Evolutionary conservation across 2,888 invertebrate species (phyloP).

Genomic region (Tryphoninae sp.): DNA sequence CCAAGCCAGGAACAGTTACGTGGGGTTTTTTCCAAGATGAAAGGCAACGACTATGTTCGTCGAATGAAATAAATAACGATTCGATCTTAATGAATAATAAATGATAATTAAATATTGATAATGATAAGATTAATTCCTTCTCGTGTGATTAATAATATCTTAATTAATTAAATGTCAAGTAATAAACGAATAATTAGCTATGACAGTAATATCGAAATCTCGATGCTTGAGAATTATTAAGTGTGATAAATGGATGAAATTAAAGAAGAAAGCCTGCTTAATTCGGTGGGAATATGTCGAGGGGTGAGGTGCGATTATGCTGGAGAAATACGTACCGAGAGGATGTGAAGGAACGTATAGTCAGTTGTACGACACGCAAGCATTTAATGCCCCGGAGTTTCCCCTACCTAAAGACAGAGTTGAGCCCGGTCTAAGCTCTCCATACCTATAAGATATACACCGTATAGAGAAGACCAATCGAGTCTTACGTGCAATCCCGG

Average conservation of each 20-base stretch:
- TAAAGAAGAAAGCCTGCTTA: background rate
- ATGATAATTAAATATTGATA: too few species aligned
- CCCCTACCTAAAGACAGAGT: constrained; percentile 38
- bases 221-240: background rate
- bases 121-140: too few species aligned
- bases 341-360: constrained; percentile 20
- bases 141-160: too few species aligned
- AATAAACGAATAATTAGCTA: too few species aligned
- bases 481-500: constrained; percentile 66
- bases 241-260: background rate
- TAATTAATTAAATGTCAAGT: too few species aligned
- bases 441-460: constrained; percentile 22
- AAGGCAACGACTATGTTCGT: too few species aligned
- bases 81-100: too few species aligned
- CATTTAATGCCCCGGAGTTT: constrained; percentile 44
- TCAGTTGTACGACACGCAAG: constrained; percentile 24
- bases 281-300: background rate
- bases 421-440: constrained; percentile 52
- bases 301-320: background rate
- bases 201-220: background rate
- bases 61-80: too few species aligned
- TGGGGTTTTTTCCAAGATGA: too few species aligned
- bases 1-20: background rate
- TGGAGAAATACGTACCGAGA: constrained; percentile 13
- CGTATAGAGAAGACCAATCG: constrained; percentile 61